phyloP scores from a whole-genome alignment of 1,140 invertebrate genomes.

The Calephelis virginiensis region DNA sequence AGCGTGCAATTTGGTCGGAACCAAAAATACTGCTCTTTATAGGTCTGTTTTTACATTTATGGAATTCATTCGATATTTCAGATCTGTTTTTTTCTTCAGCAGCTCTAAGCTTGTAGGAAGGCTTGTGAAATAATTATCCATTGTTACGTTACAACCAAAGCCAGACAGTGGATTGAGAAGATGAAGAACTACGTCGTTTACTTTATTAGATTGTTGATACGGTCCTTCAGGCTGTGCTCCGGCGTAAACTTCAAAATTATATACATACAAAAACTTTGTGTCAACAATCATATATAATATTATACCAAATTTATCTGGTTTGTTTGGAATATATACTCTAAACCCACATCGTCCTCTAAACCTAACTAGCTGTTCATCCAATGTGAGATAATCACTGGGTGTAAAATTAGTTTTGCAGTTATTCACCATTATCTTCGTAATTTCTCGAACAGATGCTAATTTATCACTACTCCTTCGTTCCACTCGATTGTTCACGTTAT shows the following conservation, averaged over 20 bases:
- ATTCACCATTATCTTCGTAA: no score
- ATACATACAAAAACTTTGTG: slow-evolving; percentile 5
- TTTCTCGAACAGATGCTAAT: no score
- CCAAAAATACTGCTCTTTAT: neutral
- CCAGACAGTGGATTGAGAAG: neutral
- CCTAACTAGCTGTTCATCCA: no score
- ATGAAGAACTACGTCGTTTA: neutral
- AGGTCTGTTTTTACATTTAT: neutral
- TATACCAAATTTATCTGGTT: neutral
- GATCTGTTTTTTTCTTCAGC: neutral
- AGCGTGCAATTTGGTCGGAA: neutral
- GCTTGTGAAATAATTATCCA: neutral
- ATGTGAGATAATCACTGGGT: no score
- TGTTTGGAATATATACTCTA: no score
- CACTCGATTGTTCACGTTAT: no score
- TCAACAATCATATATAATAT: neutral
- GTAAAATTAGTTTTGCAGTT: no score
- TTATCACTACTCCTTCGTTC: no score
- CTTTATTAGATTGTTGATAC: slow-evolving; percentile 8
- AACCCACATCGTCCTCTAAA: no score
- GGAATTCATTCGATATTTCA: neutral
- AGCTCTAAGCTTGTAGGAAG: neutral
- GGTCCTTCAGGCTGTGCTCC: slow-evolving; percentile 25
- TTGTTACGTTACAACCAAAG: neutral
- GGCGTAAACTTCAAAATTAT: slow-evolving; percentile 20